Conservation (phyloP, 92 coral and sea anemone species). For the Umimayanthus kanabou region DNA sequence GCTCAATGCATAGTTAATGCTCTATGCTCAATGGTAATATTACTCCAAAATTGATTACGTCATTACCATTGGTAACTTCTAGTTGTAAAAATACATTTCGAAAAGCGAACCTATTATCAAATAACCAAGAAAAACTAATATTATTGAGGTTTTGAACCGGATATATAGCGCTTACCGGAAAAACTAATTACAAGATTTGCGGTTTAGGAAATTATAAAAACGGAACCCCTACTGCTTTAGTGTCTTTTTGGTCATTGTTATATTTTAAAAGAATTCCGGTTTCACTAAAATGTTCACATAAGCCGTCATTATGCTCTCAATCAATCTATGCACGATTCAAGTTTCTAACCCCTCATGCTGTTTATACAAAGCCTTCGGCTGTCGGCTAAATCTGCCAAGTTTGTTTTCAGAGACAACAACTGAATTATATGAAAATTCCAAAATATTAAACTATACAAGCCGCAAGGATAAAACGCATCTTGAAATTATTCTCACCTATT, state of each 20-base stretch:
- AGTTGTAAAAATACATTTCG: background rate
- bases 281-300: background rate
- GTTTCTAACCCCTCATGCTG: background rate
- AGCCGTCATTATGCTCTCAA: background rate
- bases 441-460: background rate
- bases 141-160: background rate
- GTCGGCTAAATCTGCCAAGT: background rate
- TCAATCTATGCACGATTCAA: background rate
- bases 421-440: no score
- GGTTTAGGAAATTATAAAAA: no score
- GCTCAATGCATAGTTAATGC: no score
- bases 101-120: no score
- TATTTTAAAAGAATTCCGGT: background rate
- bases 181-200: no score
- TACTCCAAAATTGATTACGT: background rate
- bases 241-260: background rate
- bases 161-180: no score
- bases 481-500: background rate
- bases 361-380: background rate
- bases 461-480: background rate
- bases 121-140: no score
- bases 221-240: background rate
- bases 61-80: no score
- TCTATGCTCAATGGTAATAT: no score
- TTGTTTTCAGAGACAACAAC: background rate